Evolutionary conservation across 2,113 vertebrate species (phyloP).

Genomic region (Sminthopsis crassicaudata): DNA sequence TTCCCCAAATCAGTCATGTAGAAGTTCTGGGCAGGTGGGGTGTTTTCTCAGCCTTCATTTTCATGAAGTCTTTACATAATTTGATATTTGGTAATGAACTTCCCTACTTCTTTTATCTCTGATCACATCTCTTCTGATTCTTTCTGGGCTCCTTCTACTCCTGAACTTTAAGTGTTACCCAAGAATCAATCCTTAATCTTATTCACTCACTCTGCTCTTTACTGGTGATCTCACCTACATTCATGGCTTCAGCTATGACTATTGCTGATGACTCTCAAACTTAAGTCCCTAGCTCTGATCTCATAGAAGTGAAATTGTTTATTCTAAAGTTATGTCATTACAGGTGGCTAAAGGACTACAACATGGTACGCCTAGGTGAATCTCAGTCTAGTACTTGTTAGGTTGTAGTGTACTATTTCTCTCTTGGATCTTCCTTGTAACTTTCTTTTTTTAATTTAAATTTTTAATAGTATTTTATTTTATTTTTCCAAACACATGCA

Average conservation of each 20-base stretch:
- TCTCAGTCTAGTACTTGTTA: neutral
- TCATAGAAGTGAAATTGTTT: neutral
- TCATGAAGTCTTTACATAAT: neutral
- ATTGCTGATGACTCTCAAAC: neutral
- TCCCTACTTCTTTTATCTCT: neutral
- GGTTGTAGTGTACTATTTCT: neutral
- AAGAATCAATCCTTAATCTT: neutral
- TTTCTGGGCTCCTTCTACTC: neutral
- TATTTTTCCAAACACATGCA: too few species aligned
- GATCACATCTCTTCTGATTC: neutral
- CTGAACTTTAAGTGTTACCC: neutral
- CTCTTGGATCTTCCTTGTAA: neutral
- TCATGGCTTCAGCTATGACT: neutral
- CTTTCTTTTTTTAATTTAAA: too few species aligned
- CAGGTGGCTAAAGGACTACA: neutral
- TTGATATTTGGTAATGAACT: neutral
- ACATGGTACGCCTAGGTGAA: neutral
- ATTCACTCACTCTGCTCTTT: neutral
- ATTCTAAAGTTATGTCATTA: neutral
- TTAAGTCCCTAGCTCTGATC: neutral
- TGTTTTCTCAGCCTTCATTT: neutral
- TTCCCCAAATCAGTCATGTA: neutral
- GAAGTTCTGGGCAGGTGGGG: neutral
- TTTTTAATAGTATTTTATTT: too few species aligned
- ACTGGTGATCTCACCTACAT: neutral